A percentile compares a stretch with the other conserved stretches of the same genome.
These are phyloP conservation scores for Watsonalla binaria DNA, from an alignment of 2,888 invertebrate species.

Conservation along the genomic window DNA sequence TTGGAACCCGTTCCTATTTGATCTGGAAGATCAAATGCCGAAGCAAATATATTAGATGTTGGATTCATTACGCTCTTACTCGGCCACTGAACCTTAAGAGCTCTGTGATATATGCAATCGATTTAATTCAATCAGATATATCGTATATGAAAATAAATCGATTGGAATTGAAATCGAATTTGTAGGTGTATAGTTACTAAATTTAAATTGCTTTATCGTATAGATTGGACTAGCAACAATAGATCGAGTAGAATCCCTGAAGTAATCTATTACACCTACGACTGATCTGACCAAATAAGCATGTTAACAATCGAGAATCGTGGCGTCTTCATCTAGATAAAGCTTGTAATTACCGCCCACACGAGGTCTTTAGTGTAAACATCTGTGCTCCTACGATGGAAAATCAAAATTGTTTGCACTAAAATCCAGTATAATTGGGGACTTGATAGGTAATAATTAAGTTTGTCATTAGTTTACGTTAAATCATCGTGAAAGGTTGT, in stretches of 20 bases:
- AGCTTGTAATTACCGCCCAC: constrained; percentile 45
- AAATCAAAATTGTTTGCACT: not conserved
- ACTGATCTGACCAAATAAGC: constrained; percentile 15
- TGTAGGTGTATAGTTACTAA: not conserved
- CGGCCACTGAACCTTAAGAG: constrained; percentile 45
- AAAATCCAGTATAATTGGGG: not conserved
- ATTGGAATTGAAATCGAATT: not conserved
- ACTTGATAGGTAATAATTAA: no score
- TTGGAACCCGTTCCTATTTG: constrained; percentile 8
- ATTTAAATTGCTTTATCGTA: not conserved
- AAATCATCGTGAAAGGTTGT: no score
- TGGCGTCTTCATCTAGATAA: constrained; percentile 18
- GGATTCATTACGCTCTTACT: constrained; percentile 24
- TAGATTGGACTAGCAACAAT: not conserved
- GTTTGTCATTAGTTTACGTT: no score
- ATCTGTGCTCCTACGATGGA: not conserved
- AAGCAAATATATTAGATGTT: not conserved
- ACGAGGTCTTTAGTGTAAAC: not conserved
- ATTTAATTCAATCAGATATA: constrained; percentile 20
- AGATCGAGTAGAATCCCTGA: not conserved
- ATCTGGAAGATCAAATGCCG: constrained; percentile 7
- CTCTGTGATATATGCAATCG: constrained; percentile 14
- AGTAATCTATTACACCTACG: constrained; percentile 2
- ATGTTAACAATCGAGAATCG: constrained; percentile 8
- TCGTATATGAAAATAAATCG: constrained; percentile 33